Conservation (phyloP, 2,113 vertebrate genomes). For the Oncorhynchus keta region DNA sequence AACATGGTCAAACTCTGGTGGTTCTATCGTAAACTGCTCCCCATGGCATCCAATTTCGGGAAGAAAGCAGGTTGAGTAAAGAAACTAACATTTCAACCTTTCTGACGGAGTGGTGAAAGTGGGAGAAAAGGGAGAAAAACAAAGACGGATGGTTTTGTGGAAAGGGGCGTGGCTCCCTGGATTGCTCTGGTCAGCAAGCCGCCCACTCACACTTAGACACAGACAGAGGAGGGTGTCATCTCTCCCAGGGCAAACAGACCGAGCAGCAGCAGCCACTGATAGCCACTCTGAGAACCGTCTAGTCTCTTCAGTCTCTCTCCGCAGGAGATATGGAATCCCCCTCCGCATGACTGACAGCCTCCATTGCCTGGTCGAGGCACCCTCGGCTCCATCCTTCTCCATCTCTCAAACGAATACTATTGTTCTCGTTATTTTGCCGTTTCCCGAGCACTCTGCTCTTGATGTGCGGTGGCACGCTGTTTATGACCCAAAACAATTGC, state of each 20-base stretch:
- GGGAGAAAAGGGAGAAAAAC: no score
- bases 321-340: background rate
- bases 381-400: conserved; percentile 36
- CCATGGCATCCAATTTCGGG: no score
- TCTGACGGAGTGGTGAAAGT: no score
- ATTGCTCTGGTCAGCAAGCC: background rate
- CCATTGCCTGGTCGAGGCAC: background rate
- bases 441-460: conserved; percentile 67
- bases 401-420: conserved; percentile 44
- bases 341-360: conserved; percentile 11
- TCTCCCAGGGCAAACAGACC: conserved; percentile 17
- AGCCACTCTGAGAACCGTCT: no score
- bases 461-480: conserved; percentile 88
- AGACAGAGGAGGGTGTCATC: conserved; percentile 49
- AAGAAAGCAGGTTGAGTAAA: no score
- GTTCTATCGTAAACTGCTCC: no score
- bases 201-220: background rate
- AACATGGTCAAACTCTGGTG: no score
- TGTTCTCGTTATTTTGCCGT: conserved; percentile 36
- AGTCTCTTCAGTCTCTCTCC: no score
- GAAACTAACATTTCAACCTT: no score
- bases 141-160: no score
- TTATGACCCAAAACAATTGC: conserved; percentile 93
- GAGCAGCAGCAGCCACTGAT: background rate
- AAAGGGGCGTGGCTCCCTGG: no score